Base-by-base conservation (phyloP, 1,140 invertebrate genomes). In the Papilio helenus region DNA sequence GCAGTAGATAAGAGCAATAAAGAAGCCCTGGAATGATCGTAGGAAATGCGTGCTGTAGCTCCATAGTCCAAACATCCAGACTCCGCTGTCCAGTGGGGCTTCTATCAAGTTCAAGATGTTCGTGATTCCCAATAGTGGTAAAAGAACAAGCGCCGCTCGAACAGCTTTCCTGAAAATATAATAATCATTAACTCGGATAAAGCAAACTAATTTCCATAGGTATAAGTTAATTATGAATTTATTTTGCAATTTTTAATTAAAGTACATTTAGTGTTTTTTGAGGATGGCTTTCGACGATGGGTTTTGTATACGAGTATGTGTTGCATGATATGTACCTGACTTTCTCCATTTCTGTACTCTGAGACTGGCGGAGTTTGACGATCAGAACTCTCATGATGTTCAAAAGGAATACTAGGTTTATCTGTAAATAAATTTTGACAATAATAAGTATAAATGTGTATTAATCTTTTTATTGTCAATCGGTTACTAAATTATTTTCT, bases 381-480 rank as follows among this genome's bases (percentile, higher is more conserved):
- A 98, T 96, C 73, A 99, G 94, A 16, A 98, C 97, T 98, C 97
- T 96, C 81, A 99, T 97, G 42, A 98, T 98, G 87, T 98, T 98
- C 61, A 97, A 94, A 55, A 98, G 95, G 89, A 98, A 98, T 58
- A 98, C 90, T 74, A 98, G 96, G 92, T 99, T 99, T 29, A 98
- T 95, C 98, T 97, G 93, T 65, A 94, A 96, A n/a, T 8, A 9
- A 55, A 55, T 20, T 20, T 2, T n/a, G n/a, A 55, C 16, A 49
- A 49, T n/a, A 18, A 8, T 55, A 8, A 20, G n/a, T 55, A 9
- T 55, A 1, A 12, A 46, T 39, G 7, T 39, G 29, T 3, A 29
- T 44, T 8, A 46, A 1, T 1, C 44, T 14, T 46, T 14, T 2
- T 14, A 14, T 14, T 46, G 5, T 49, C 14, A 18, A 49, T 49